Evolutionary conservation across 1,140 invertebrate genomes (phyloP), one percentile per base, ranked within the genome.

Genomic region (Centruroides vittatus): DNA sequence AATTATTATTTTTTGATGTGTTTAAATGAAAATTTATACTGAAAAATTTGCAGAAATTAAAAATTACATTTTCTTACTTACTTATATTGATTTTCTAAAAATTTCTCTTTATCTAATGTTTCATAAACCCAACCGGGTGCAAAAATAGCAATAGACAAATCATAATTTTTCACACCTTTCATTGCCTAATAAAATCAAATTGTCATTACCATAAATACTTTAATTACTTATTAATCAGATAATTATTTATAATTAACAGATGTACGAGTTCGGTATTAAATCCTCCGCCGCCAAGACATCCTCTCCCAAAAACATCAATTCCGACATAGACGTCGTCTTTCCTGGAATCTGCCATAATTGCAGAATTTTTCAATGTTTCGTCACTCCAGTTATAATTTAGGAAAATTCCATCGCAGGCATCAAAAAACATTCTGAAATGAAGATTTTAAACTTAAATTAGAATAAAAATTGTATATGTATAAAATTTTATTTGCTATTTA

Each of bases 231-330:
- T 10, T n/a, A 23, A 58, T 10, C 4, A 13, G 4, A 0, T 63
- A 7, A 23, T 54, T 13, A 11, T 13, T 9, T 50, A 65, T 51
- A 58, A 34, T 6, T 6, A 53, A 36, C 12, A 23, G 51, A 67
- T 58, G 47, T 74, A 89, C 88, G 73, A 84, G 74, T 64, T 80
- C 75, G 11, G 84, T 86, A 69, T 93, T 89, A 68, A 90, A 92
- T 55, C 89, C 86, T 9, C 90, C 93, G 12, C 86, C 85, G 55
- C 90, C 89, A 65, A 80, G 82, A 72, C 85, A 89, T 60, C 88
- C 88, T 67, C 96, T 78, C 3, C 94, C 95, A 81, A 95, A 98
- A 9, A 97, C 86, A 78, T 99, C 96, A 48, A 98, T 74, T 9
- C 96, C 96, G 61, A 97, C 85, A 73, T 82, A 99, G 13, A 98